Percentiles rank a stretch among this genome's conserved stretches.
Evolutionary conservation across 1,140 invertebrate genomes (phyloP).

Genomic region (Gryon sp.): DNA sequence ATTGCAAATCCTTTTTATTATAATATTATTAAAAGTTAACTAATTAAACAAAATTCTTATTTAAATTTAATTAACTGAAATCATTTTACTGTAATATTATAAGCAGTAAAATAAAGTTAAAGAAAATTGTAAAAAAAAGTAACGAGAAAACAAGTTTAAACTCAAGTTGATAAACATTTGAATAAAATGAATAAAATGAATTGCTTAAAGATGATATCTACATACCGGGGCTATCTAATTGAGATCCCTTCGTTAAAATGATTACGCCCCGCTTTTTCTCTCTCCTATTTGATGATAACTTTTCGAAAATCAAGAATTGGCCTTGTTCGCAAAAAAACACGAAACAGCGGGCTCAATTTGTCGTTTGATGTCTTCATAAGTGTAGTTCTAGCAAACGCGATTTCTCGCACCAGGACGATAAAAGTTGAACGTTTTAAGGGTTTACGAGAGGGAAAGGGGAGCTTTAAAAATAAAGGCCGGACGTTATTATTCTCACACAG

Average conservation of each 20-base stretch:
- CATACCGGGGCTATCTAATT: slow-evolving; percentile 10
- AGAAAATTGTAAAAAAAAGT: too few relatives aligned
- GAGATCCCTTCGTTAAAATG: background rate
- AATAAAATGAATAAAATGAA: too few relatives aligned
- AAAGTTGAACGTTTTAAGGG: slow-evolving; percentile 6
- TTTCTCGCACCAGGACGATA: slow-evolving; percentile 13
- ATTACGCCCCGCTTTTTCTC: background rate
- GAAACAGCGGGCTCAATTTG: slow-evolving; percentile 57
- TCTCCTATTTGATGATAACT: slow-evolving; percentile 52
- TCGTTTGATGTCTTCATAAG: slow-evolving; percentile 63
- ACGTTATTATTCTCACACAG: background rate
- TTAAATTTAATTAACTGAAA: too few relatives aligned
- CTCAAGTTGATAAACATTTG: too few relatives aligned
- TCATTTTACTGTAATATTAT: too few relatives aligned
- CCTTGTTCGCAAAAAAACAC: slow-evolving; percentile 63
- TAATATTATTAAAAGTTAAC: too few relatives aligned
- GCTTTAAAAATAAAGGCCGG: background rate
- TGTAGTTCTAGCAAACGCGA: slow-evolving; percentile 36
- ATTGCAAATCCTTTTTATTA: too few relatives aligned
- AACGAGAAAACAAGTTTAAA: too few relatives aligned
- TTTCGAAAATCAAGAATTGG: slow-evolving; percentile 63
- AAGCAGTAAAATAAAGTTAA: too few relatives aligned
- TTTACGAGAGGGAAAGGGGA: background rate
- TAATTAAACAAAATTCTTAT: too few relatives aligned
- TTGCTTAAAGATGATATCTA: too few relatives aligned